phyloP scores from a whole-genome alignment of 2,888 invertebrate genomes.

The Mechanitis messenoides region DNA sequence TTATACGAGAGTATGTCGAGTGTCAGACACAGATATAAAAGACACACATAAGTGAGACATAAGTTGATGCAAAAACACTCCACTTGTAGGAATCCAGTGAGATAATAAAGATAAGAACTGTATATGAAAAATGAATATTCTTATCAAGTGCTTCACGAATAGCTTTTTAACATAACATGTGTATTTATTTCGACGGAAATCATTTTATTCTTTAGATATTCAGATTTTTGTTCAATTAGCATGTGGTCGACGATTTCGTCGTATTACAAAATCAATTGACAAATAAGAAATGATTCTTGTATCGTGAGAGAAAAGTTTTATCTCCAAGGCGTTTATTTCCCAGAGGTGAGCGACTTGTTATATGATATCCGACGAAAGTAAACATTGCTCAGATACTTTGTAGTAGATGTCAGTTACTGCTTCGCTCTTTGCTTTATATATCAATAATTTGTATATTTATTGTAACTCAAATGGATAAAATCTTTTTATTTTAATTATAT shows the following conservation, averaged over 20 bases:
- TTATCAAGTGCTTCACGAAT: slow-evolving; percentile 22
- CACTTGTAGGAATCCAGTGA: slow-evolving; percentile 21
- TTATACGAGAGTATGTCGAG: slow-evolving; percentile 10
- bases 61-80: slow-evolving; percentile 23
- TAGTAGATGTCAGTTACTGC: not conserved
- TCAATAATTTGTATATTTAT: not conserved
- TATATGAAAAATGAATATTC: slow-evolving; percentile 24
- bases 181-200: no score
- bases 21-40: slow-evolving; percentile 10
- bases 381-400: slow-evolving; percentile 13
- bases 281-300: no score
- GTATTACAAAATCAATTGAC: not conserved
- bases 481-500: no score
- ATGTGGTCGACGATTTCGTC: not conserved
- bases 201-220: no score
- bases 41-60: not conserved
- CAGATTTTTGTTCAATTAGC: no score
- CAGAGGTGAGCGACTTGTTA: slow-evolving; percentile 35
- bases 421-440: not conserved
- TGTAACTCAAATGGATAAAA: not conserved
- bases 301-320: slow-evolving; percentile 32
- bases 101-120: slow-evolving; percentile 26
- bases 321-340: slow-evolving; percentile 35
- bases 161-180: slow-evolving; percentile 15
- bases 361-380: slow-evolving; percentile 31